Percentiles rank a stretch among this genome's conserved stretches.
Conservation (phyloP, 2,113 vertebrate genomes). For the Siniperca chuatsi region DNA sequence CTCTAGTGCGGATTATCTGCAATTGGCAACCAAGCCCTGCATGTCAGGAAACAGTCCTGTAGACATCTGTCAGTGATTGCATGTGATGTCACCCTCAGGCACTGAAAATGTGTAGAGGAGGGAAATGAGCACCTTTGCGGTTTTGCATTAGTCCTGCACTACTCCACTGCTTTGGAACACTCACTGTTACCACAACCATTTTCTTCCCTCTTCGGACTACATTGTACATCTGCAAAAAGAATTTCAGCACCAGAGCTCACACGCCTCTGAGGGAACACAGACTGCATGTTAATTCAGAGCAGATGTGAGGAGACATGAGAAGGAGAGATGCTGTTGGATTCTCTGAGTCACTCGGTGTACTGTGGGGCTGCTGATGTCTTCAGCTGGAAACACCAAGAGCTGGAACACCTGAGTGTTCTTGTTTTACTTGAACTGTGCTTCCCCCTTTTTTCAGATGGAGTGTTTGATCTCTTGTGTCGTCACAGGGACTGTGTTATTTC, state of each 20-base stretch:
- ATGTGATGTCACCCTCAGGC: conserved; percentile 71
- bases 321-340: conserved; percentile 55
- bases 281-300: conserved; percentile 76
- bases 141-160: conserved; percentile 23
- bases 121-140: conserved; percentile 50
- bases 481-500: conserved; percentile 47
- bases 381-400: conserved; percentile 47
- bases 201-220: conserved; percentile 1
- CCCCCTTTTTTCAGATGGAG: background rate
- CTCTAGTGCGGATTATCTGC: conserved; percentile 38
- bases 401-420: conserved; percentile 80
- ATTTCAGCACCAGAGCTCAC: conserved; percentile 64
- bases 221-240: conserved; percentile 75
- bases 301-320: conserved; percentile 77
- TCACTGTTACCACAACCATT: conserved; percentile 50
- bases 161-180: conserved; percentile 53
- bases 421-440: conserved; percentile 67
- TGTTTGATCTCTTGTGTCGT: conserved; percentile 58
- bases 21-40: conserved; percentile 21
- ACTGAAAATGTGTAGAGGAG: conserved; percentile 42
- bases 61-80: conserved; percentile 70
- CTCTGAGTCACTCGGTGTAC: conserved; percentile 52
- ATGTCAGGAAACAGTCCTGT: conserved; percentile 40
- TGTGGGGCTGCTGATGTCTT: conserved; percentile 46
- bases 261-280: conserved; percentile 65